Evolutionary conservation across 1,140 invertebrate genomes (phyloP).

Genomic region (Temnothorax longispinosus): DNA sequence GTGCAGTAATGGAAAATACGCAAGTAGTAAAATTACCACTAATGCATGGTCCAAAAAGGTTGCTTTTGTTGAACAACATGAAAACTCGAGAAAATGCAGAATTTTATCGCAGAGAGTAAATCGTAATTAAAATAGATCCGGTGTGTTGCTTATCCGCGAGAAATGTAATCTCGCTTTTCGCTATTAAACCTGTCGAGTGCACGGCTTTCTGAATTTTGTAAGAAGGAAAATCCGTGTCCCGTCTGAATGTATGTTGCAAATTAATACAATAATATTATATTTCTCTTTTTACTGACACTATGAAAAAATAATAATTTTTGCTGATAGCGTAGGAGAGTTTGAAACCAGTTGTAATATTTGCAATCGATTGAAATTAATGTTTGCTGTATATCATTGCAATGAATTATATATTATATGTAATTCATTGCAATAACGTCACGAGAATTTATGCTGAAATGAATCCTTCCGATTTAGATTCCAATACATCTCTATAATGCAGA

Average conservation of each 20-base stretch:
- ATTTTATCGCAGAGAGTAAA: conserved; percentile 63
- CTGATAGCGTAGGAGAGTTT: background rate
- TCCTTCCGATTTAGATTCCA: background rate
- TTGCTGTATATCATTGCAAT: background rate
- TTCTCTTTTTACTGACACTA: background rate
- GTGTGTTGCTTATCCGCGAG: conserved; percentile 19
- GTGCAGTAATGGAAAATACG: conserved; percentile 29
- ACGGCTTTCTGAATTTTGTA: background rate
- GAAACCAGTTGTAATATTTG: background rate
- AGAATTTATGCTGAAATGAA: background rate
- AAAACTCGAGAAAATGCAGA: conserved; percentile 33
- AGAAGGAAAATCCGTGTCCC: background rate
- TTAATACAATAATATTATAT: background rate
- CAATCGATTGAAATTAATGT: background rate
- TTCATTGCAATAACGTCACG: background rate
- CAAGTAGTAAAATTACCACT: conserved; percentile 31
- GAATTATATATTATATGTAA: background rate
- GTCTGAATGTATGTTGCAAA: background rate
- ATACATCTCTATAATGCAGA: background rate
- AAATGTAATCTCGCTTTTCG: conserved; percentile 56
- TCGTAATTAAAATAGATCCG: conserved; percentile 68
- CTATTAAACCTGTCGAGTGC: conserved; percentile 52
- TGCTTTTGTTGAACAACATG: background rate
- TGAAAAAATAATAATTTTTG: background rate
- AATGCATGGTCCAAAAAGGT: background rate